Conservation (phyloP, 2,113 vertebrate species). For the Myiopsitta monachus region DNA sequence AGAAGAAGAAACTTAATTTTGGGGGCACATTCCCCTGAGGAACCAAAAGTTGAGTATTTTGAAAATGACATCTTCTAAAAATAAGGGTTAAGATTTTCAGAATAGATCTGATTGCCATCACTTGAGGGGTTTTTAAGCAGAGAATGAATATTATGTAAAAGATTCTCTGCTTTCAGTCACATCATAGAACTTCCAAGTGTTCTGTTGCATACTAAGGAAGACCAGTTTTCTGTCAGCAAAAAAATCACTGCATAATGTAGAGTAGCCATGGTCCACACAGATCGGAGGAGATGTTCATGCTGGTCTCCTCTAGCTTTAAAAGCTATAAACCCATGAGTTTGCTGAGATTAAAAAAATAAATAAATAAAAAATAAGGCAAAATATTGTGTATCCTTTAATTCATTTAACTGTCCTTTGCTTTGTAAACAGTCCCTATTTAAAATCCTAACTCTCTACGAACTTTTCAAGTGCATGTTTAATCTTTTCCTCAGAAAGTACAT, state of each 20-base stretch:
- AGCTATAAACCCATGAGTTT: neutral
- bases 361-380: neutral
- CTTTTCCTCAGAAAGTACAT: neutral
- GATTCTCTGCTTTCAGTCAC: neutral
- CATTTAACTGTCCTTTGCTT: neutral
- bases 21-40: neutral
- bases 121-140: neutral
- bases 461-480: neutral
- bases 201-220: neutral
- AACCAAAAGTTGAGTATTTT: neutral
- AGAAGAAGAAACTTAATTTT: neutral
- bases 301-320: neutral
- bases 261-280: neutral
- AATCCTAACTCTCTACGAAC: neutral
- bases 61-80: neutral
- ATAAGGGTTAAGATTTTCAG: neutral
- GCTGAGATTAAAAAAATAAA: neutral
- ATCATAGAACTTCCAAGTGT: neutral
- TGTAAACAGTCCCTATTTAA: neutral
- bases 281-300: neutral
- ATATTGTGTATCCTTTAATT: neutral
- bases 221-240: neutral
- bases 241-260: rapidly evolving
- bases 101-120: neutral
- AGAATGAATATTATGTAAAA: neutral